Evolutionary conservation across 1,140 invertebrate species (phyloP).

Genomic region (Apis mellifera): Amel_HAv3.1 CM009939.2:11091001-11091500

Average conservation of each 20-base stretch:
- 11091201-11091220: slow-evolving; percentile 1
- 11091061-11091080: slow-evolving; percentile 40
- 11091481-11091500: neutral
- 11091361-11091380: neutral
- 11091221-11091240: neutral
- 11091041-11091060: slow-evolving; percentile 50
- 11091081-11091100: slow-evolving; percentile 11
- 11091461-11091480: neutral
- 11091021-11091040: slow-evolving; percentile 30
- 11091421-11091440: slow-evolving; percentile 14
- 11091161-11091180: slow-evolving; percentile 6
- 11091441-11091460: neutral
- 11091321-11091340: neutral
- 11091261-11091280: slow-evolving; percentile 18
- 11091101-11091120: slow-evolving; percentile 17
- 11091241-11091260: neutral
- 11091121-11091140: slow-evolving; percentile 17
- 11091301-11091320: slow-evolving; percentile 18
- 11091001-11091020: neutral
- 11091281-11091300: slow-evolving; percentile 11
- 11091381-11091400: neutral
- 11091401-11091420: neutral
- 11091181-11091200: neutral
- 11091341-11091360: neutral
- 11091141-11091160: slow-evolving; percentile 11